Percentiles rank a stretch among this genome's conserved stretches.
phyloP scores from a whole-genome alignment of 2,888 invertebrate species.

The Plagodis pulveraria region DNA sequence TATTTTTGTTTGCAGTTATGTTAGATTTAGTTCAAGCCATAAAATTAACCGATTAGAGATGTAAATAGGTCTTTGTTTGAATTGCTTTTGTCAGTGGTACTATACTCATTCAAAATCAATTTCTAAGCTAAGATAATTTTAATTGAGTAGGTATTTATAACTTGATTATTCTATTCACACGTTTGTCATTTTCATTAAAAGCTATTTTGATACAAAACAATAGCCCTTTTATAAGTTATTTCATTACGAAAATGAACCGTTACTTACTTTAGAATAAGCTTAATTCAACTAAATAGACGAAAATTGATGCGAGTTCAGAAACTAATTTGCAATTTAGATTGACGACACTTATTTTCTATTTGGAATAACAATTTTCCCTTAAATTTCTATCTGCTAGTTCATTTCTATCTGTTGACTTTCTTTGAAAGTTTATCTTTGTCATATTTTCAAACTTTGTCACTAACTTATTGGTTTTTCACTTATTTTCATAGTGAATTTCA shows the following conservation, averaged over 20 bases:
- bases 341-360: slow-evolving; percentile 38
- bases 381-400: slow-evolving; percentile 37
- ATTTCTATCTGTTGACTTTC: background rate
- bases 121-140: background rate
- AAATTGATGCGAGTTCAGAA: slow-evolving; percentile 47
- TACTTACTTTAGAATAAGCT: slow-evolving; percentile 46
- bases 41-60: too few relatives aligned
- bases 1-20: background rate
- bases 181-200: slow-evolving; percentile 11
- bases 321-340: slow-evolving; percentile 52
- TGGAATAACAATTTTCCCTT: slow-evolving; percentile 37
- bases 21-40: too few relatives aligned
- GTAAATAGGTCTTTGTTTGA: too few relatives aligned
- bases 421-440: too few relatives aligned
- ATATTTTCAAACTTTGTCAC: slow-evolving; percentile 3
- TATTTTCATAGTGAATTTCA: background rate
- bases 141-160: background rate
- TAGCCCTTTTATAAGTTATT: slow-evolving; percentile 29
- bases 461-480: background rate
- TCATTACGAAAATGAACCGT: slow-evolving; percentile 36
- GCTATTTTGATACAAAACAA: slow-evolving; percentile 16
- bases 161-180: slow-evolving; percentile 5
- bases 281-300: slow-evolving; percentile 44
- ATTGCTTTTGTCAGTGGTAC: too few relatives aligned
- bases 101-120: too few relatives aligned